phyloP scores from a whole-genome alignment of 2,888 invertebrate species.

The Tigriopus californicus region DNA sequence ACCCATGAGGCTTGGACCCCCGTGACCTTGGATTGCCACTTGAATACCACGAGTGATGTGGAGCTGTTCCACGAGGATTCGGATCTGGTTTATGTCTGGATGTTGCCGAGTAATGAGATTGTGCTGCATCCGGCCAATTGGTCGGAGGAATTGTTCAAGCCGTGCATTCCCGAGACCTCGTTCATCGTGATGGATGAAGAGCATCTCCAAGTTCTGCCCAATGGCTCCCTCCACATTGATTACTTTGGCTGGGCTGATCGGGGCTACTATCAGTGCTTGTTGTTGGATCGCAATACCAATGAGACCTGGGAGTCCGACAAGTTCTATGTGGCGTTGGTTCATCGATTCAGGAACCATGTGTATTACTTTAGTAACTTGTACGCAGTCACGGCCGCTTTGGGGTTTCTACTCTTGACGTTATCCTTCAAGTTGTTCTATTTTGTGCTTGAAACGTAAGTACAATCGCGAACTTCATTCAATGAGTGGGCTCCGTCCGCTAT shows the following conservation, averaged over 20 bases:
- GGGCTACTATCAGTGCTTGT: slow-evolving; percentile 66
- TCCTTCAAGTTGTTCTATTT: slow-evolving; percentile 46
- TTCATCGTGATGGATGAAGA: slow-evolving; percentile 16
- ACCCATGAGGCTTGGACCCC: too few species aligned
- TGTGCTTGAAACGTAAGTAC: slow-evolving; percentile 4
- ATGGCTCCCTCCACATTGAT: slow-evolving; percentile 59
- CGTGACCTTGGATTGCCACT: too few species aligned
- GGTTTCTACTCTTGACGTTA: slow-evolving; percentile 58
- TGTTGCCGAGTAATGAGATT: too few species aligned
- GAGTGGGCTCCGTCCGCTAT: too few species aligned
- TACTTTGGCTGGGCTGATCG: slow-evolving; percentile 43
- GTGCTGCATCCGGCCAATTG: too few species aligned
- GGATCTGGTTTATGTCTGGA: too few species aligned
- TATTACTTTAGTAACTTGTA: slow-evolving; percentile 48
- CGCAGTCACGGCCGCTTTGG: slow-evolving; percentile 56
- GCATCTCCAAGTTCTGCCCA: slow-evolving; percentile 45
- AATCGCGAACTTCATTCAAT: background rate
- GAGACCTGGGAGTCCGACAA: slow-evolving; percentile 39
- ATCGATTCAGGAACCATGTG: slow-evolving; percentile 62
- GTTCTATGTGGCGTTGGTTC: slow-evolving; percentile 63
- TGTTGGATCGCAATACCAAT: slow-evolving; percentile 47
- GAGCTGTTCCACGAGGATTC: too few species aligned
- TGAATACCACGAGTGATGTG: too few species aligned
- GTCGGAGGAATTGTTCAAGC: too few species aligned
- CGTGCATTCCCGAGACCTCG: too few species aligned